Base-by-base conservation (phyloP, 2,797 vertebrate genomes). In the Epinephelus awoara region DNA sequence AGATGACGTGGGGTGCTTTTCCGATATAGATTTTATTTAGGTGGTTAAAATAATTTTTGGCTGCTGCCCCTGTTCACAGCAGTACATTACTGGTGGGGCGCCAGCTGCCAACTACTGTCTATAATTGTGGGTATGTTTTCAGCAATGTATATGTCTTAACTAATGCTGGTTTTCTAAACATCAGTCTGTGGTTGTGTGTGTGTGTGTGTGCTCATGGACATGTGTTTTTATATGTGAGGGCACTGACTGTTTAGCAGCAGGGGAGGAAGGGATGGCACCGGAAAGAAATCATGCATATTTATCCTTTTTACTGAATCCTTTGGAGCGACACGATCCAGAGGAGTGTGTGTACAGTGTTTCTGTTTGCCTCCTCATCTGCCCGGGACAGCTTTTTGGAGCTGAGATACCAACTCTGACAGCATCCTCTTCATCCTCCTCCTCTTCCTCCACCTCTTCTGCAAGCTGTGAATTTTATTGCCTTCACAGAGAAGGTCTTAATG, bases 331-430 rank as follows among this genome's bases (percentile, higher is more conserved):
- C 77, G n/a, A 64, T 77, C 19, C n/a, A 38, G 77, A 64, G 38
- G 56, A 42, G 27, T 58, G 62, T 67, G 66, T 57, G 62, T 52
- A 18, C 21, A 55, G 19, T 69, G 29, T 52, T 13, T 59, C 1
- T 6, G 27, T 67, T 51, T 56, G 57, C 56, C 10, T 75, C 66
- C 49, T 80, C 82, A 19, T 75, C 84, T 75, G 75, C 72, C 18
- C 5, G 61, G 68, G 85, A 79, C 76, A 75, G 47, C 18, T 50
- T 74, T 81, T 68, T 69, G 19, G 46, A 68, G 47, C 62, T 71
- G 80, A 87, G 68, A 64, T 63, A 38, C 55, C 23, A 59, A 56
- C 73, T 76, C 67, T 80, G 85, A 87, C 77, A 86, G 70, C 81
- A 71, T 68, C 46, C 65, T 58, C 55, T 21, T 56, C 23, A n/a